These are phyloP conservation scores for Nymphalis polychloros DNA, from an alignment of 2,888 invertebrate species.

Conservation along the genomic window DNA sequence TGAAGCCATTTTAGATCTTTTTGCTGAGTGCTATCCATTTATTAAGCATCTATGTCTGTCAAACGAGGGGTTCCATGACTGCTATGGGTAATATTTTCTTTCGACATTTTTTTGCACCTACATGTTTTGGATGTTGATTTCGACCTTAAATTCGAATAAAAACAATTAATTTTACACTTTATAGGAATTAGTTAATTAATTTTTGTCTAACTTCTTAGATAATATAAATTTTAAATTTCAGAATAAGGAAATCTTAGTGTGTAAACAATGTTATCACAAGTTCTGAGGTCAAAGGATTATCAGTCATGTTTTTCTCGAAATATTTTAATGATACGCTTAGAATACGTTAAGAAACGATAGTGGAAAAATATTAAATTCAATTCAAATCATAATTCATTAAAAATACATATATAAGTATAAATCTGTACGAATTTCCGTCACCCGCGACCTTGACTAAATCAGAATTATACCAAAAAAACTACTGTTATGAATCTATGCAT, in stretches of 20 bases:
- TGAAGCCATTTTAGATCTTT: conserved; percentile 55
- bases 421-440: conserved; percentile 32
- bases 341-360: background rate
- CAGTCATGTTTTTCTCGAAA: conserved; percentile 20
- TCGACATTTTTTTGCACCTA: conserved; percentile 55
- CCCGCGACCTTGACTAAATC: conserved; percentile 46
- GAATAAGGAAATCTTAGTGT: conserved; percentile 4
- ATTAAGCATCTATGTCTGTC: conserved; percentile 57
- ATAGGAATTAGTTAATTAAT: background rate
- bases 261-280: conserved; percentile 26
- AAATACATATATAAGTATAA: conserved; percentile 11
- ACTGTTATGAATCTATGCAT: conserved; percentile 7
- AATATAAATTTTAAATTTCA: conserved; percentile 6
- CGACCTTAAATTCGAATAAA: conserved; percentile 49
- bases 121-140: conserved; percentile 58
- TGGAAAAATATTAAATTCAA: background rate
- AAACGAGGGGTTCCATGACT: conserved; percentile 55
- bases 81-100: conserved; percentile 65
- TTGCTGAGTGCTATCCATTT: conserved; percentile 70
- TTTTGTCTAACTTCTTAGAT: background rate
- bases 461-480: conserved; percentile 15
- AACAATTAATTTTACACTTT: background rate
- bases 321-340: background rate
- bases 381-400: conserved; percentile 14
- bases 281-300: conserved; percentile 34